Conservation (phyloP, 2,888 invertebrate species). For the Agrochola lota region DNA sequence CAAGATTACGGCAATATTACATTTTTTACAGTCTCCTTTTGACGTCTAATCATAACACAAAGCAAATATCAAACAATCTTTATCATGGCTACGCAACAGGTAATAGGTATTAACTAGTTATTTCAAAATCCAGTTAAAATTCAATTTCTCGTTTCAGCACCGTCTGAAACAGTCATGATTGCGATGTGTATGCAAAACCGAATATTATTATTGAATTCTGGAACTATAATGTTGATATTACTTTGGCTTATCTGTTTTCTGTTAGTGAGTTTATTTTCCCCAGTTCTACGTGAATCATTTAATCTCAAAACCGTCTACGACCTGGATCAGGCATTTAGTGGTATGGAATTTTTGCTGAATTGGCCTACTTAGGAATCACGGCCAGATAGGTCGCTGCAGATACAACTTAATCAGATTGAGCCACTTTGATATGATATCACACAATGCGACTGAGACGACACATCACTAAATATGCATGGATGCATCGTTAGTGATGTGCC, state of each 20-base stretch:
- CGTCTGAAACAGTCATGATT: conserved; percentile 43
- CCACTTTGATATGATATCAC: too few species aligned
- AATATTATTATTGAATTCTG: conserved; percentile 30
- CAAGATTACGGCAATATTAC: neutral
- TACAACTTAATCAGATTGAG: too few species aligned
- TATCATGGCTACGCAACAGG: conserved; percentile 25
- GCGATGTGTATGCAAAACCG: conserved; percentile 42
- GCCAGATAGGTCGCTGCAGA: too few species aligned
- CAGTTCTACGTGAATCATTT: neutral
- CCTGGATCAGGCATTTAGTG: too few species aligned
- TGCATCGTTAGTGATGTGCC: too few species aligned
- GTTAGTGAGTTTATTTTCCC: neutral
- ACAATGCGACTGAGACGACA: too few species aligned
- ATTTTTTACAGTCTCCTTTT: neutral
- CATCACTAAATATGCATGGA: too few species aligned
- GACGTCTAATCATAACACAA: conserved; percentile 3
- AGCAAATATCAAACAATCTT: conserved; percentile 17
- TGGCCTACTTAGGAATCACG: too few species aligned
- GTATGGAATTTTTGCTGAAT: too few species aligned
- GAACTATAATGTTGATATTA: conserved; percentile 3
- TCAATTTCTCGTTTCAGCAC: conserved; percentile 48
- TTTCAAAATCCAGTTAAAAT: conserved; percentile 52
- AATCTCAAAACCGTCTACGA: neutral
- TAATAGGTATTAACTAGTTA: neutral
- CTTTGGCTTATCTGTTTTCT: neutral